Conservation (phyloP, 1,140 invertebrate species). For the Asbolus verrucosus region DNA sequence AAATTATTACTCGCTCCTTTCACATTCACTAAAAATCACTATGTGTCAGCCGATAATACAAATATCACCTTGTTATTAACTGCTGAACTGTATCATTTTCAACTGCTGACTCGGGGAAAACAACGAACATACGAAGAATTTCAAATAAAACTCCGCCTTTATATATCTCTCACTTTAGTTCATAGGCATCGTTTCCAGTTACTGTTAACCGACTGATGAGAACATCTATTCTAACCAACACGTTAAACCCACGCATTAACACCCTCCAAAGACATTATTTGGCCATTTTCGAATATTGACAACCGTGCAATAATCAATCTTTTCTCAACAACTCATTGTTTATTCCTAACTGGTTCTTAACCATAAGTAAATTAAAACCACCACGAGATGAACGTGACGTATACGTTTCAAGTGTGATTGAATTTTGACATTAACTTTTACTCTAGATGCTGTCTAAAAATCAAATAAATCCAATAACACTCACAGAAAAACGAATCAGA, state of each 20-base stretch:
- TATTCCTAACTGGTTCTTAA: too few relatives aligned
- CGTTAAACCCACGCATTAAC: too few relatives aligned
- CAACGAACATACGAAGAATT: constrained; percentile 13
- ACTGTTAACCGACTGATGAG: too few relatives aligned
- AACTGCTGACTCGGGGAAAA: constrained; percentile 28
- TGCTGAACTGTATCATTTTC: constrained; percentile 26
- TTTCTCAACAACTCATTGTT: too few relatives aligned
- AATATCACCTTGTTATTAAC: constrained; percentile 28
- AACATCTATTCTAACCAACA: too few relatives aligned
- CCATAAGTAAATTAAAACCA: too few relatives aligned
- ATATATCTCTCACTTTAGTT: neutral
- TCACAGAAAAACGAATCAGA: neutral
- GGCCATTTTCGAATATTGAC: too few relatives aligned
- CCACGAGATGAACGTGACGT: too few relatives aligned
- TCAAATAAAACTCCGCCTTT: constrained; percentile 14
- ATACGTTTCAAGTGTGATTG: too few relatives aligned
- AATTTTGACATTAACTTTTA: neutral
- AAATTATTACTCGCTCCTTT: neutral
- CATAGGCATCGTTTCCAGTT: neutral
- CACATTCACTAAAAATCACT: neutral
- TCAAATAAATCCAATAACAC: constrained; percentile 1
- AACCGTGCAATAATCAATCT: too few relatives aligned
- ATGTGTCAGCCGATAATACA: constrained; percentile 4
- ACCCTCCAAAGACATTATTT: too few relatives aligned
- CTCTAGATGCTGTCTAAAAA: neutral